Evolutionary conservation across 2,888 invertebrate genomes (phyloP).

Genomic region (Callimorpha dominula): DNA sequence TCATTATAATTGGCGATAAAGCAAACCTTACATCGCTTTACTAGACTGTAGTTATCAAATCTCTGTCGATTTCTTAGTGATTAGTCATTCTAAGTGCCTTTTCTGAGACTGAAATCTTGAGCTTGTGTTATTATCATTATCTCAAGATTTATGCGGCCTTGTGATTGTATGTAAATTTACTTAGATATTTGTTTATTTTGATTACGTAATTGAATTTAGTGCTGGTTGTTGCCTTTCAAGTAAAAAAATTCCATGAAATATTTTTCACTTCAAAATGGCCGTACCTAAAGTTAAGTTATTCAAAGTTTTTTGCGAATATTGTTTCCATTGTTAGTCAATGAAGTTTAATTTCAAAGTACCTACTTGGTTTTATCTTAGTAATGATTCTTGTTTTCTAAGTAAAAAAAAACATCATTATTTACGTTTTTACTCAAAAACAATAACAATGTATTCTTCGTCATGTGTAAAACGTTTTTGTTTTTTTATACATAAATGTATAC

Average conservation of each 20-base stretch:
- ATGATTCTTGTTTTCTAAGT: background rate
- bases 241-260: too few relatives aligned
- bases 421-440: background rate
- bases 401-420: background rate
- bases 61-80: constrained; percentile 41
- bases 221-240: too few relatives aligned
- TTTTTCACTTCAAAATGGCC: too few relatives aligned
- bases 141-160: constrained; percentile 3
- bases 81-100: constrained; percentile 43
- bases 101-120: constrained; percentile 30
- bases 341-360: too few relatives aligned
- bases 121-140: background rate
- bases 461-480: background rate
- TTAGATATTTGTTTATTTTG: background rate
- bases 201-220: too few relatives aligned
- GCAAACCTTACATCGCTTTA: constrained; percentile 38
- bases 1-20: constrained; percentile 51
- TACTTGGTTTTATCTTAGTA: too few relatives aligned
- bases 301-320: too few relatives aligned
- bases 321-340: too few relatives aligned
- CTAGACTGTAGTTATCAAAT: constrained; percentile 39
- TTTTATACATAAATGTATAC: background rate
- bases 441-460: background rate
- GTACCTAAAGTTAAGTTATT: too few relatives aligned
- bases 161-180: constrained; percentile 7